A percentile compares a stretch with the other conserved stretches of the same genome.
Evolutionary conservation across 2,888 invertebrate genomes (phyloP).

Genomic region (Beris chalybata): DNA sequence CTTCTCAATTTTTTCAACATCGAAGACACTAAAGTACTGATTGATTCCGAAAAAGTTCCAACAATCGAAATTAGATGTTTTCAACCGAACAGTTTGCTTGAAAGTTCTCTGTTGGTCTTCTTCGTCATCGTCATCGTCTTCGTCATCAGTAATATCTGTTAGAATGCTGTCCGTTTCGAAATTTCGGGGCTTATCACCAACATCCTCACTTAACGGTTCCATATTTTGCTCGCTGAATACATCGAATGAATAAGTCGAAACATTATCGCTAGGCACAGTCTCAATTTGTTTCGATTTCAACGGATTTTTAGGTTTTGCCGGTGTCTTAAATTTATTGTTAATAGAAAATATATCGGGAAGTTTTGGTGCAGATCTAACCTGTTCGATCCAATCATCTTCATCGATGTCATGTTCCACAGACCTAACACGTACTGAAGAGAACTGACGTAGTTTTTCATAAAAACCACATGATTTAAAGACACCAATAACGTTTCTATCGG

Average conservation of each 20-base stretch:
- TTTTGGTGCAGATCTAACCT: conserved; percentile 35
- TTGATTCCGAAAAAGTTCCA: conserved; percentile 50
- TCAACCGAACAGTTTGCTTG: conserved; percentile 37
- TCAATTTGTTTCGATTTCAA: not conserved
- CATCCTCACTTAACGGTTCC: conserved; percentile 45
- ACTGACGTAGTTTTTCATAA: not conserved
- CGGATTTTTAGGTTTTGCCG: not conserved
- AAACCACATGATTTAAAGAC: conserved; percentile 8
- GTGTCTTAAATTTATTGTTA: conserved; percentile 5
- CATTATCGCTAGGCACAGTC: conserved; percentile 15
- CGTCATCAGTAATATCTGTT: conserved; percentile 42
- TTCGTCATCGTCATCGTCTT: conserved; percentile 15
- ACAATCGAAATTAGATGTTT: conserved; percentile 51
- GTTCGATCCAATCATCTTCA: conserved; percentile 45
- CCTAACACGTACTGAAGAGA: not conserved
- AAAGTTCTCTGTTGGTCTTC: not conserved
- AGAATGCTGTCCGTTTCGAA: conserved; percentile 43
- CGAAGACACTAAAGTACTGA: conserved; percentile 36
- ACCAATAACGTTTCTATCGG: conserved; percentile 42
- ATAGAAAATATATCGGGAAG: conserved; percentile 1
- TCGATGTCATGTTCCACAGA: conserved; percentile 45
- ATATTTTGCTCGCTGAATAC: conserved; percentile 43
- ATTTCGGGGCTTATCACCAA: conserved; percentile 45
- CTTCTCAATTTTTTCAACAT: conserved; percentile 44
- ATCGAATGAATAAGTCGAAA: conserved; percentile 42